Base-by-base conservation (phyloP, 2,113 vertebrate species). In the Verasper variegatus region DNA sequence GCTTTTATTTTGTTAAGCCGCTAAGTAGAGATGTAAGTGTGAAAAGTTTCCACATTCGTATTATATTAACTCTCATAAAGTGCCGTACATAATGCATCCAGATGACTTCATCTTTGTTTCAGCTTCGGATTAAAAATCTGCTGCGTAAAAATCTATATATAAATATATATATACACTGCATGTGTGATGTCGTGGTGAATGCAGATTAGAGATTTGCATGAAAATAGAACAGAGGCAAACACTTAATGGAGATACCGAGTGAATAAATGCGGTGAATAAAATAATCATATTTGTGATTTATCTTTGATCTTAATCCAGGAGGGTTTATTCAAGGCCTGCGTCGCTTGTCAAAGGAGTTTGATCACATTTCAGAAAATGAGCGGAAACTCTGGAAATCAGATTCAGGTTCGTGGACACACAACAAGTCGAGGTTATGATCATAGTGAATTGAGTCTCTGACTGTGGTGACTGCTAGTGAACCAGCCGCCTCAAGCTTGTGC, bases 181-280 rank as follows among this genome's bases (percentile, higher is more conserved):
- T 63, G 80, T 21, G 15, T 68, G 47, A 77, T 69, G 40, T 37
- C 37, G 71, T 35, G n/a, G 18, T 42, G 58, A 73, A 88, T 56
- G 80, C 56, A 85, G 81, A 88, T 87, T 83, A 88, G 27, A 80
- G 1, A 86, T 87, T 89, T 88, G 64, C 80, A 86, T 85, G 3
- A 76, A 74, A 67, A 85, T 66, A 78, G 55, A 84, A 17, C 56
- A 37, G 57, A 68, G 31, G 26, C 35, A 56, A 66, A 71, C 47
- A 0, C 62, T 80, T 75, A 82, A 86, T 79, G 75, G 76, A 54
- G 17, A 4, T 5, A 20, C 45, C 24, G 49, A 45, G 21, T 37
- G 60, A 73, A 54, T 54, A 21, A 54, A 54, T 54, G 51, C 20
- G 9, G 72, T 62, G 71, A 57, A 71, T 80, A 35, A 84, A 55